These are phyloP conservation scores for Dendrocincla tyrannina DNA, from an alignment of 2,797 vertebrate genomes.

Conservation along the genomic window DNA sequence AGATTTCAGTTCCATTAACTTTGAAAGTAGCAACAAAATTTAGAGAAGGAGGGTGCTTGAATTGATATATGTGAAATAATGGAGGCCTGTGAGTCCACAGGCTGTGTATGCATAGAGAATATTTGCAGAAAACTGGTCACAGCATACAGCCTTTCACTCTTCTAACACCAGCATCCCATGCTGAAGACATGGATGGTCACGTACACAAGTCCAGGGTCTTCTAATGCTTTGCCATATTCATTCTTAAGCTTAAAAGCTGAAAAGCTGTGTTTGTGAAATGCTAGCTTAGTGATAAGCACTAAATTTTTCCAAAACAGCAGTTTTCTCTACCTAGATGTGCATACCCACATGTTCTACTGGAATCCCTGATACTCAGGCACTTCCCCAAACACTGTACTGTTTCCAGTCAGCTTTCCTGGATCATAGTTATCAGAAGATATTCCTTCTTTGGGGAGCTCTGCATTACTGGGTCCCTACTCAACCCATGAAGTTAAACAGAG, in stretches of 20 bases:
- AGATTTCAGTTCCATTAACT: neutral
- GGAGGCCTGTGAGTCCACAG: neutral
- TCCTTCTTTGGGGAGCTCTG: neutral
- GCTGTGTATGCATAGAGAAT: neutral
- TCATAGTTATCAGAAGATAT: neutral
- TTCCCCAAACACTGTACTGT: neutral
- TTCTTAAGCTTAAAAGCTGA: neutral
- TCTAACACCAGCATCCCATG: neutral
- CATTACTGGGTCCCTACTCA: neutral
- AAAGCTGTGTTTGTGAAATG: neutral
- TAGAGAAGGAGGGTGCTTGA: neutral
- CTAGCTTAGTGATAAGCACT: neutral
- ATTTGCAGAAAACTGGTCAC: neutral
- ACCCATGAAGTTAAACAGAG: neutral
- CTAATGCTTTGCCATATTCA: neutral
- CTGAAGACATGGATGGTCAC: neutral
- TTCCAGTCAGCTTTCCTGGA: neutral
- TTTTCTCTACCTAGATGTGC: neutral
- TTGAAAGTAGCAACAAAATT: neutral
- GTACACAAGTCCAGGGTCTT: neutral
- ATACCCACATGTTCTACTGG: neutral
- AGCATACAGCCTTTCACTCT: neutral
- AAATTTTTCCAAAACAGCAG: neutral
- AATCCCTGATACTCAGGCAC: neutral
- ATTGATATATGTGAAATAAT: neutral